These are phyloP conservation scores for Nemoura dubitans DNA, from an alignment of 2,888 invertebrate genomes.

Conservation along the genomic window DNA sequence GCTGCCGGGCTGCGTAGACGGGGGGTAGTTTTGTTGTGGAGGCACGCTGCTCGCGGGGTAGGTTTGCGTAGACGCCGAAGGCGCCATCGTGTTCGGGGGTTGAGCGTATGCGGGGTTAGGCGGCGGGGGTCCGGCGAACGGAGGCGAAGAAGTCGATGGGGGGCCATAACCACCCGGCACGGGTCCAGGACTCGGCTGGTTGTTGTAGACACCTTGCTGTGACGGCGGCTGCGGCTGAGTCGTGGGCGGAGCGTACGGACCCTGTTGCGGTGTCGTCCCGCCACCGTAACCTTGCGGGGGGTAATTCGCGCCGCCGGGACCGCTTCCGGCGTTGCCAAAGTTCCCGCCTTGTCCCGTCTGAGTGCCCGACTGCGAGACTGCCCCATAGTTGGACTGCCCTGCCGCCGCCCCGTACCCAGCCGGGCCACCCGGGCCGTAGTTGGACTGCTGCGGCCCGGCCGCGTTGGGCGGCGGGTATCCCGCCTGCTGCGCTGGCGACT, in stretches of 20 bases:
- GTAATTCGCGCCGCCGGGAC: constrained; percentile 40
- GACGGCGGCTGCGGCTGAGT: constrained; percentile 56
- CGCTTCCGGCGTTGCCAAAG: constrained; percentile 54
- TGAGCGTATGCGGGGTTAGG: constrained; percentile 56
- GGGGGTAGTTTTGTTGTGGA: constrained; percentile 62
- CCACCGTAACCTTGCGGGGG: constrained; percentile 43
- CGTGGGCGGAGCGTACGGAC: constrained; percentile 58
- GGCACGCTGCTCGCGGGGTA: constrained; percentile 65
- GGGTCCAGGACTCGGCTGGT: constrained; percentile 66
- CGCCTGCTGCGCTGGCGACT: constrained; percentile 73
- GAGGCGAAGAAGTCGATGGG: constrained; percentile 58
- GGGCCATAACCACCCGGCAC: constrained; percentile 59
- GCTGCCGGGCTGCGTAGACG: constrained; percentile 65
- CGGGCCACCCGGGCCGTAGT: constrained; percentile 47
- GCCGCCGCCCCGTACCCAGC: constrained; percentile 51
- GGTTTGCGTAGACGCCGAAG: constrained; percentile 64
- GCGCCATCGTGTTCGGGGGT: constrained; percentile 58
- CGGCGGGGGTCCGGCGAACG: constrained; percentile 54
- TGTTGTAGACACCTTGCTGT: constrained; percentile 63
- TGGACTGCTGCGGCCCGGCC: constrained; percentile 44
- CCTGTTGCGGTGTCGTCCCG: constrained; percentile 25
- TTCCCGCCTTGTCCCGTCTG: constrained; percentile 61
- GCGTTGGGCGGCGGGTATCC: constrained; percentile 69
- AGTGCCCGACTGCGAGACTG: constrained; percentile 67
- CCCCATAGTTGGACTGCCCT: constrained; percentile 67